phyloP scores from a whole-genome alignment of 2,888 invertebrate species.

The Venusia cambrica region DNA sequence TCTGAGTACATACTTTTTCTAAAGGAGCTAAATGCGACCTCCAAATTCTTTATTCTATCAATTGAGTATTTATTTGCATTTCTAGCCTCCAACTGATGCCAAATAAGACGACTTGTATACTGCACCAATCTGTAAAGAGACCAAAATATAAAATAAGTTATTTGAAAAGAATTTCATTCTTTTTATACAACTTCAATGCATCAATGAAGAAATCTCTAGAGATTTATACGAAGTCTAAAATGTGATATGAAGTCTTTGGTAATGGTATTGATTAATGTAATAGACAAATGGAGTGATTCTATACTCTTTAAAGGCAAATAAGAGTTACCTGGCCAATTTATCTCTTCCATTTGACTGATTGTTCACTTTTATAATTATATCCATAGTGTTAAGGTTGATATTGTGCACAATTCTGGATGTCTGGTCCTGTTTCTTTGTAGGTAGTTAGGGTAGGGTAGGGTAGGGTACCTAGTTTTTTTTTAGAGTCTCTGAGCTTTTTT shows the following conservation, averaged over 20 bases:
- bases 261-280: too few relatives aligned
- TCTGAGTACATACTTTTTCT: slow-evolving; percentile 86
- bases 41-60: slow-evolving; percentile 89
- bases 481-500: too few relatives aligned
- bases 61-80: slow-evolving; percentile 83
- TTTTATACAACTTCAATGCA: too few relatives aligned
- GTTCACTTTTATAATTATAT: slow-evolving; percentile 72
- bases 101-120: slow-evolving; percentile 89
- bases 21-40: slow-evolving; percentile 91
- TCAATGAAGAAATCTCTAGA: too few relatives aligned
- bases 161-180: too few relatives aligned
- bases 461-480: too few relatives aligned
- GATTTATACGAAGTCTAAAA: too few relatives aligned
- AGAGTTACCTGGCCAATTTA: slow-evolving; percentile 78
- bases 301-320: slow-evolving; percentile 20
- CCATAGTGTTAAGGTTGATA: slow-evolving; percentile 57
- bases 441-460: too few relatives aligned
- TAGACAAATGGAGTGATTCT: too few relatives aligned
- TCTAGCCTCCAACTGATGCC: slow-evolving; percentile 87
- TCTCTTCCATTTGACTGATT: slow-evolving; percentile 79
- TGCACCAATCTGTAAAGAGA: slow-evolving; percentile 85
- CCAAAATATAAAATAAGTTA: too few relatives aligned
- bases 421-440: too few relatives aligned
- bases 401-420: not conserved
- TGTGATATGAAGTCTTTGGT: too few relatives aligned